Evolutionary conservation across 2,113 vertebrate species (phyloP).

Genomic region (Myotis brandtii): DNA sequence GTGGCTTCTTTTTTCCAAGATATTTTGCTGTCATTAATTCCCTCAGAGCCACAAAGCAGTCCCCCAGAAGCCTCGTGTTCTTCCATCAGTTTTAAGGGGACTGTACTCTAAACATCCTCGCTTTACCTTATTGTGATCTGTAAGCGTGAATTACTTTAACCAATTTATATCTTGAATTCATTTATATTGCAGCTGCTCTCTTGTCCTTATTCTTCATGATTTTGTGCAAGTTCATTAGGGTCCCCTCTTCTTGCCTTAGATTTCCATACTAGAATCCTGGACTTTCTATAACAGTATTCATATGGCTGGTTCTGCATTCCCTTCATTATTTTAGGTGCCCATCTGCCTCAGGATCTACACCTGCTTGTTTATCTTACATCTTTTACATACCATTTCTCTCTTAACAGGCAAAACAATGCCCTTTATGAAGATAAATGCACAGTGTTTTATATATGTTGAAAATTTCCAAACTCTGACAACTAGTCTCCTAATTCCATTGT

Average conservation of each 20-base stretch:
- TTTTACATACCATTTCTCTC: neutral
- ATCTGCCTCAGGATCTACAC: neutral
- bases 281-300: neutral
- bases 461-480: neutral
- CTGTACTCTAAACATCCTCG: neutral
- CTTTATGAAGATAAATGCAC: neutral
- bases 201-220: neutral
- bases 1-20: neutral
- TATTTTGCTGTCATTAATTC: neutral
- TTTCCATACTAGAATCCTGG: neutral
- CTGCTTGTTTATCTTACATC: constrained; percentile 8
- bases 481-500: neutral
- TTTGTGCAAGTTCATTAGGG: neutral
- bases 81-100: neutral
- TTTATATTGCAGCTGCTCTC: neutral
- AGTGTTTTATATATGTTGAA: neutral
- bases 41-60: neutral
- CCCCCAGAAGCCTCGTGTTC: neutral
- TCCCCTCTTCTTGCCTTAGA: neutral
- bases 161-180: neutral
- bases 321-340: neutral
- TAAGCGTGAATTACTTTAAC: neutral
- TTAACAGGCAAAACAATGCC: neutral
- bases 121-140: neutral
- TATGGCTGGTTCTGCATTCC: neutral